Evolutionary conservation across 2,113 vertebrate species (phyloP), one percentile per base, ranked within the genome.

Genomic region (Myiagra hebetior): DNA sequence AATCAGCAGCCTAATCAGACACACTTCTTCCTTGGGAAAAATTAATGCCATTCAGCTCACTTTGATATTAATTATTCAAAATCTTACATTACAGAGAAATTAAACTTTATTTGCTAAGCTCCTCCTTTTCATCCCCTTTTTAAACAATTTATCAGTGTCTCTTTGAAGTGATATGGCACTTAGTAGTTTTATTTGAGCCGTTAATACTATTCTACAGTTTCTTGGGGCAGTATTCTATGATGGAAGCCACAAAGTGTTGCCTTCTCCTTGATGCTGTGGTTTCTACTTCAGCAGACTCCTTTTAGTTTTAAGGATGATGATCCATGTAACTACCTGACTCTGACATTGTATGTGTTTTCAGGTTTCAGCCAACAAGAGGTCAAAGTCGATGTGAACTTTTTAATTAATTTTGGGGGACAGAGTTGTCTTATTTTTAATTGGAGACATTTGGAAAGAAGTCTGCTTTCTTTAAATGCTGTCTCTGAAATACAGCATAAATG

Each of bases 1-100:
- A 50, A 75, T 59, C n/a, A 53, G 8, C 3, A 6, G 2, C 2
- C 0, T 39, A 62, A 65, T 42, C 23, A 74, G 33, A 3, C 14
- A 56, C 7, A 30, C 6, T 37, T 79, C 52, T 68, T 39, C 18
- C 53, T 62, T 12, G 5, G 42, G 44, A 63, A 67, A 80, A 62
- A 73, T 8, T 10, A 44, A 6, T 28, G 28, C 0, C 7, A 42
- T 57, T 60, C 52, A 80, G 0, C 4, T 73, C 9, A 60, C 21
- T 87, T 80, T 63, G 6, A 59, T 46, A 30, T 59, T 44, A 52
- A 44, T 37, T 67, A 30, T n/a, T 91, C 39, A 18, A 86, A 86
- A 76, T 31, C 22, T 21, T 50, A 4, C 4, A 22, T 50, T 55
- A 55, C 3, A 42, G 33, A 73, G 26, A 76, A 93, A 64, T 0